Evolutionary conservation across 2,113 vertebrate species (phyloP).

Genomic region (Canis aureus): DNA sequence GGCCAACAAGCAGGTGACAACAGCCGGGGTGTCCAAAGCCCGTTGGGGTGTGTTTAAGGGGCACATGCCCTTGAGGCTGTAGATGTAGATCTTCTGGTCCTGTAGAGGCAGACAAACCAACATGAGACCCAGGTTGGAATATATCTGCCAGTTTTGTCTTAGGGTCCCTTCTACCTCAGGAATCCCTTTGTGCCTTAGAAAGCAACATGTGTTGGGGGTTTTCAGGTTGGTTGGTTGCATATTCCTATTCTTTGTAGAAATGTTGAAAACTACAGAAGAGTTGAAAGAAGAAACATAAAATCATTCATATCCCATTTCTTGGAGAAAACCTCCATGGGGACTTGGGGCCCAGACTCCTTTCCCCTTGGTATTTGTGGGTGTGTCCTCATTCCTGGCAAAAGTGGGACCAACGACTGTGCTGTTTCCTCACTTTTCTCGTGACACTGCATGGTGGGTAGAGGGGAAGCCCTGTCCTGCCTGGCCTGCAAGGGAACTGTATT

Average conservation of each 20-base stretch:
- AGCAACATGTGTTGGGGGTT: rapidly evolving
- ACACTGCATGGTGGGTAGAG: rapidly evolving
- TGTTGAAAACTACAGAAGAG: neutral
- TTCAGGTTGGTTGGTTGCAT: neutral
- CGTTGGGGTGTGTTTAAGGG: constrained; percentile 93
- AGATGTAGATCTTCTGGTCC: constrained; percentile 98
- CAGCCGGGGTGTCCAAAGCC: constrained; percentile 92
- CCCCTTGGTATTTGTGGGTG: neutral
- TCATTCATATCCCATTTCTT: rapidly evolving
- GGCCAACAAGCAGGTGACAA: constrained; percentile 94
- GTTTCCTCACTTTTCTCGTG: rapidly evolving
- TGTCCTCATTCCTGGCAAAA: rapidly evolving
- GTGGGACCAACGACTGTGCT: neutral
- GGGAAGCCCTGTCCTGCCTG: neutral
- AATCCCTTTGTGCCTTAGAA: neutral
- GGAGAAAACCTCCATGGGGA: neutral
- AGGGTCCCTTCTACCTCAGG: neutral
- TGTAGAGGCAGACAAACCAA: constrained; percentile 73
- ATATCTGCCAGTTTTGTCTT: rapidly evolving
- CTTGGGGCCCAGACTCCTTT: neutral
- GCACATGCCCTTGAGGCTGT: constrained; percentile 97
- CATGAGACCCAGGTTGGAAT: neutral
- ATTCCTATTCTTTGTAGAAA: neutral
- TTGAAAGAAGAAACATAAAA: neutral
- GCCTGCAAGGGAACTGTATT: rapidly evolving